phyloP scores from a whole-genome alignment of 2,888 invertebrate genomes.

The Cephus pulcher region DNA sequence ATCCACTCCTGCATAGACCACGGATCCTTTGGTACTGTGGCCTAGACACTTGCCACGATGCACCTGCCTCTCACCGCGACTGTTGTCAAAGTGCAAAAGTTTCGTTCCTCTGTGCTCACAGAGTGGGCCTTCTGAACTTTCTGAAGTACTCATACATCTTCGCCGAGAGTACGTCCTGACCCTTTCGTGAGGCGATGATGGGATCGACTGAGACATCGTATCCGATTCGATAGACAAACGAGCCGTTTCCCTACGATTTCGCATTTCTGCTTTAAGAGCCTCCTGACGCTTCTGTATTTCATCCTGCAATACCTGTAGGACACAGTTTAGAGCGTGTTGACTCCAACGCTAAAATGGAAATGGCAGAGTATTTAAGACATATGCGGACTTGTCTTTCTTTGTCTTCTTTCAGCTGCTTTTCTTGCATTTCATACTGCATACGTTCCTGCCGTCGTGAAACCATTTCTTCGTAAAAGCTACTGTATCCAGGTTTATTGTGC shows the following conservation, averaged over 20 bases:
- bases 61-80: conserved; percentile 72
- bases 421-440: conserved; percentile 73
- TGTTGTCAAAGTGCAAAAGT: conserved; percentile 69
- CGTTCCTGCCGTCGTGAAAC: conserved; percentile 76
- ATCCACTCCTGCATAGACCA: conserved; percentile 83
- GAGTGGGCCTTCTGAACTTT: conserved; percentile 69
- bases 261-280: conserved; percentile 77
- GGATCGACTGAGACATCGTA: conserved; percentile 48
- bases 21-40: conserved; percentile 80
- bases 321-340: conserved; percentile 24
- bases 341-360: conserved; percentile 1
- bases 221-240: conserved; percentile 44
- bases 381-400: conserved; percentile 63
- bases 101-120: conserved; percentile 72
- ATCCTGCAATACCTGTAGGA: conserved; percentile 75
- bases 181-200: conserved; percentile 59
- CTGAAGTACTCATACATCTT: conserved; percentile 69
- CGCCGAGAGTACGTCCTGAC: conserved; percentile 54
- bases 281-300: conserved; percentile 85
- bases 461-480: conserved; percentile 95
- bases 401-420: conserved; percentile 75
- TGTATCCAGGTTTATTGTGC: conserved; percentile 82
- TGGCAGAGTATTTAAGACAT: conserved; percentile 6
- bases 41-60: conserved; percentile 83
- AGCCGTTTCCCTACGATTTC: conserved; percentile 64